A percentile compares a stretch with the other conserved stretches of the same genome.
Conservation (phyloP, 2,888 invertebrate genomes). For the Acronicta aceris region DNA sequence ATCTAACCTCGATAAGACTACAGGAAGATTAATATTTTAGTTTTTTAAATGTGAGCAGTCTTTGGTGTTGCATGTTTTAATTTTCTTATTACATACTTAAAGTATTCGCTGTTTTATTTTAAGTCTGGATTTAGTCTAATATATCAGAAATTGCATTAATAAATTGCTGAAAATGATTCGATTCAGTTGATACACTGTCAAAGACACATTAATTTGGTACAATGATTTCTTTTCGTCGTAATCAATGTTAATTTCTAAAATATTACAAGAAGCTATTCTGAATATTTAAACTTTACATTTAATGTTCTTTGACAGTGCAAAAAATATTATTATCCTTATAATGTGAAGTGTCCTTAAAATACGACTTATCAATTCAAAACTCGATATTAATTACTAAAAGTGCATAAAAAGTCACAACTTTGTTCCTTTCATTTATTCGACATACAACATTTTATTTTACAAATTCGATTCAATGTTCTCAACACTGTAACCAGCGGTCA, state of each 20-base stretch:
- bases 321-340: conserved; percentile 18
- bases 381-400: conserved; percentile 34
- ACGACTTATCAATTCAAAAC: conserved; percentile 37
- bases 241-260: too few species aligned
- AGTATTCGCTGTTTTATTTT: conserved; percentile 29
- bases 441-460: conserved; percentile 6
- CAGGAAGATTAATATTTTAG: conserved; percentile 59
- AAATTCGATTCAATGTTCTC: conserved; percentile 44
- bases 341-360: conserved; percentile 42
- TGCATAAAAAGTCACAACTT: conserved; percentile 45
- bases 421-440: conserved; percentile 15
- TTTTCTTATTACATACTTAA: conserved; percentile 31
- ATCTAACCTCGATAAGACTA: conserved; percentile 50
- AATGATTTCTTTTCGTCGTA: not conserved
- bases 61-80: conserved; percentile 61
- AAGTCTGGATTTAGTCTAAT: conserved; percentile 19
- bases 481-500: conserved; percentile 6
- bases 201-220: conserved; percentile 2
- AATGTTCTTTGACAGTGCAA: conserved; percentile 16
- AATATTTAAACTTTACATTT: not conserved
- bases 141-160: conserved; percentile 20
- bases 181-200: conserved; percentile 22
- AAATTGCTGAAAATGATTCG: conserved; percentile 16
- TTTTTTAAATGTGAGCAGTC: conserved; percentile 63
- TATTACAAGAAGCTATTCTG: too few species aligned